Conservation (phyloP, 2,113 vertebrate species). For the Gasterosteus nipponicus region DNA sequence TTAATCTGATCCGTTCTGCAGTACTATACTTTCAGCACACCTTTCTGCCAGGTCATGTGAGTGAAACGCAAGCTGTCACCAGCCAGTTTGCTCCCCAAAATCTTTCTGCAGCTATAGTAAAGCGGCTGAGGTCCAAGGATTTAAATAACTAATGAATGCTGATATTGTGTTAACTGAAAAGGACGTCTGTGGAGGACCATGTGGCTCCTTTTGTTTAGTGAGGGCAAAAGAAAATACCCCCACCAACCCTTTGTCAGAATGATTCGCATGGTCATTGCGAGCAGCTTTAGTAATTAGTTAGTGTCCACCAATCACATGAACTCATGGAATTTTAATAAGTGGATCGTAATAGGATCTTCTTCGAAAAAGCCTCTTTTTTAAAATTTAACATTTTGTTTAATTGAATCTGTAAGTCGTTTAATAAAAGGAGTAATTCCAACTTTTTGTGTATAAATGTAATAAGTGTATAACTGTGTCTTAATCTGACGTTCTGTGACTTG, state of each 20-base stretch:
- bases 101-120: too few species aligned
- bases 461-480: not conserved
- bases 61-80: too few species aligned
- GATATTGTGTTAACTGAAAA: not conserved
- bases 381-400: not conserved
- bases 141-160: not conserved
- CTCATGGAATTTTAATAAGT: not conserved
- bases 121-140: not conserved
- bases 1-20: not conserved
- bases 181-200: not conserved
- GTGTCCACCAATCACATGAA: not conserved
- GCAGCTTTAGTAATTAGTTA: not conserved
- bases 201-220: not conserved
- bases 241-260: not conserved
- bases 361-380: not conserved
- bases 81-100: too few species aligned
- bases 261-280: not conserved
- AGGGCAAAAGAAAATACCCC: not conserved
- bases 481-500: not conserved
- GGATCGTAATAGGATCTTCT: not conserved
- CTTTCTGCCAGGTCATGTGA: not conserved
- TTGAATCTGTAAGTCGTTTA: not conserved
- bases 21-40: not conserved
- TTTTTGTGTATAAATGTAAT: not conserved
- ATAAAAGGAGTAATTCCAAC: slow-evolving; percentile 1